A percentile compares a stretch with the other conserved stretches of the same genome.
These are phyloP conservation scores for Taxidea taxus DNA, from an alignment of 2,113 vertebrate species.

Conservation along the genomic window DNA sequence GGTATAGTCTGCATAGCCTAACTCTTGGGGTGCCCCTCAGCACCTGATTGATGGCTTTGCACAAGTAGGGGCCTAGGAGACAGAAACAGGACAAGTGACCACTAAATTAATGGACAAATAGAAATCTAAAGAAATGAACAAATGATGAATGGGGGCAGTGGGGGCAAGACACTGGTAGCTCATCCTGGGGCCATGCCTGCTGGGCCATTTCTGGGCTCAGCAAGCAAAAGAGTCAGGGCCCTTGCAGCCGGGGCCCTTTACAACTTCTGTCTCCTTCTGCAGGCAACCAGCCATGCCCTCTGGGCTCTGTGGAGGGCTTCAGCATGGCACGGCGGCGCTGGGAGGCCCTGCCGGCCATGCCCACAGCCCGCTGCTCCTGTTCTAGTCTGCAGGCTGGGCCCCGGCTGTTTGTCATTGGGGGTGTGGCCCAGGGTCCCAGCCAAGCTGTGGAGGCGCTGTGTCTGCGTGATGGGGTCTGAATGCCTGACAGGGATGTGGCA, in stretches of 20 bases:
- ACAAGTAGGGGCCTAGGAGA: not conserved
- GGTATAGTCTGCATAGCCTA: not conserved
- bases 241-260: not conserved
- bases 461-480: conserved; percentile 90
- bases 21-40: not conserved
- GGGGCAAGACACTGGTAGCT: not conserved
- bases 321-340: conserved; percentile 91
- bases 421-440: conserved; percentile 96
- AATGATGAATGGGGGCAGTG: not conserved
- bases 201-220: not conserved
- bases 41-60: not conserved
- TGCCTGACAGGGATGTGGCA: not conserved
- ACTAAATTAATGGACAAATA: not conserved
- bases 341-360: conserved; percentile 91
- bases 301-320: conserved; percentile 94
- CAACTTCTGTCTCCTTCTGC: conserved; percentile 51
- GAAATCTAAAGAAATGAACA: not conserved
- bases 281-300: conserved; percentile 95
- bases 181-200: not conserved
- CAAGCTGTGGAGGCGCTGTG: conserved; percentile 93
- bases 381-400: conserved; percentile 85
- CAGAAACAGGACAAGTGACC: conserved; percentile 1
- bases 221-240: not conserved
- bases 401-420: conserved; percentile 93
- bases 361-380: conserved; percentile 94